Base-by-base conservation (phyloP, 37 sponge, comb jelly and placozoan species). In the Hormiphora californensis region DNA sequence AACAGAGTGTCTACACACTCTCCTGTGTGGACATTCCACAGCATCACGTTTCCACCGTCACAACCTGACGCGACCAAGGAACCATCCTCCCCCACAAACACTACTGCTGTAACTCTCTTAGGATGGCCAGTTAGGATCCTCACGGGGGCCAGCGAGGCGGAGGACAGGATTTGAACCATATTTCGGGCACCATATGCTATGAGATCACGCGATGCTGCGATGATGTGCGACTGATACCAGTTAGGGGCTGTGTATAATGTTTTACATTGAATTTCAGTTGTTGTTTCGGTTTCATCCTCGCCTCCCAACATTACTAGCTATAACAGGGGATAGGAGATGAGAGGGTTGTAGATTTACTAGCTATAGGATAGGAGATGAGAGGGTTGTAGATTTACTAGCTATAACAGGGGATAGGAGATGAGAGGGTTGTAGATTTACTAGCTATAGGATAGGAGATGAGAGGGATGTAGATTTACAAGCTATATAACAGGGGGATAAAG, bases 211-310 rank as follows among this genome's bases (percentile, higher is more conserved):
- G 40, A 43, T n/a, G 46, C 40, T n/a, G 7, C 27, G 0, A 73
- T 27, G 46, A 73, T 36, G 38, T 73, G 81, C 46, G 81, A 73
- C 46, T 73, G 81, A 46, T 73, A 73, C 81, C 81, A 73, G 81
- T 73, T 73, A 21, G 81, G 81, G 44, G 81, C 81, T 22, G 81
- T 73, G 81, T 73, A 73, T 23, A 73, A 46, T n/a, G n/a, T n/a
- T n/a, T n/a, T n/a, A 19, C 81, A 73, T 11, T 2, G 46, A 0
- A 73, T 17, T 15, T 49, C 53, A n/a, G n/a, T n/a, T n/a, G n/a
- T n/a, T n/a, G n/a, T n/a, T n/a, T n/a, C n/a, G n/a, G n/a, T n/a
- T n/a, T n/a, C n/a, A n/a, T n/a, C n/a, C n/a, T n/a, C n/a, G n/a
- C n/a, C n/a, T n/a, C n/a, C n/a, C n/a, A n/a, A n/a, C n/a, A n/a